A percentile compares a stretch with the other conserved stretches of the same genome.
Evolutionary conservation across 1,140 invertebrate genomes (phyloP).

Genomic region (Berghia stephanieae): DNA sequence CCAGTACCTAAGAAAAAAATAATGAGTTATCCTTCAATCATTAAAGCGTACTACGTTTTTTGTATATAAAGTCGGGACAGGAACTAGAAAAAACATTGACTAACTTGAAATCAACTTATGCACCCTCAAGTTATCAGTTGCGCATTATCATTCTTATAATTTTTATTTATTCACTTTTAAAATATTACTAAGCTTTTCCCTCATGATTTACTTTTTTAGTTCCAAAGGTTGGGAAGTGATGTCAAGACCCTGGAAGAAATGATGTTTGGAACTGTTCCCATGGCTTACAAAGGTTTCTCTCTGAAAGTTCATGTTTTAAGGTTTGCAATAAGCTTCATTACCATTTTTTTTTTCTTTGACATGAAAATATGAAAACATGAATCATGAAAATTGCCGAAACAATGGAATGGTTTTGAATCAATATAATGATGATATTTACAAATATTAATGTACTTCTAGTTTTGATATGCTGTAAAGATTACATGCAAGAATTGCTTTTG

Average conservation of each 20-base stretch:
- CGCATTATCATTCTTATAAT: slow-evolving; percentile 19
- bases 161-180: background rate
- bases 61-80: too few species aligned
- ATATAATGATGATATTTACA: background rate
- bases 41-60: too few species aligned
- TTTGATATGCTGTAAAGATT: too few species aligned
- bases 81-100: too few species aligned
- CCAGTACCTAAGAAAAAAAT: too few species aligned
- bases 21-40: too few species aligned
- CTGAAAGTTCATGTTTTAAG: slow-evolving; percentile 77
- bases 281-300: slow-evolving; percentile 85
- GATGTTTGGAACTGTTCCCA: slow-evolving; percentile 87
- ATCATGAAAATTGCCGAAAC: background rate
- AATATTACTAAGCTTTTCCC: background rate
- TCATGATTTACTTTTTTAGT: slow-evolving; percentile 46
- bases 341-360: background rate
- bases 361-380: background rate
- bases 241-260: slow-evolving; percentile 83
- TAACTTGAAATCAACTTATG: too few species aligned
- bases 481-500: too few species aligned
- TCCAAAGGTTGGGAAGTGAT: slow-evolving; percentile 72
- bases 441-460: too few species aligned
- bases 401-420: background rate
- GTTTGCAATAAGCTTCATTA: slow-evolving; percentile 37
- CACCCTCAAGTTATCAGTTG: slow-evolving; percentile 10